These are phyloP conservation scores for Enteromius unitaeniatus DNA, from an alignment of 2,797 vertebrate species.

Conservation along the genomic window DNA sequence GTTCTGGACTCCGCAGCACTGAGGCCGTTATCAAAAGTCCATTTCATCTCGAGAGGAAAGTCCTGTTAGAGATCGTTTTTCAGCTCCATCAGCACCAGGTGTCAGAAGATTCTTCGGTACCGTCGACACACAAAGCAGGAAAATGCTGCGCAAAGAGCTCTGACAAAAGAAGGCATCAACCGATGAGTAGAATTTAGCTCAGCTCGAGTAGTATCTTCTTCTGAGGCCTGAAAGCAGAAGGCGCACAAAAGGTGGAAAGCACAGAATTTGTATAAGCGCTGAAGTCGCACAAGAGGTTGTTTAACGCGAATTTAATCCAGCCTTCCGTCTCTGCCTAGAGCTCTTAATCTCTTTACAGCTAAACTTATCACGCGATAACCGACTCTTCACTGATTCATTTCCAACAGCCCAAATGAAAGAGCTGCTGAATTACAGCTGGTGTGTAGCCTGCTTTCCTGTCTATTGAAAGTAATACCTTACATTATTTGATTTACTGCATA, in stretches of 20 bases:
- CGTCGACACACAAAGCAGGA: conserved; percentile 13
- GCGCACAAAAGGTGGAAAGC: conserved; percentile 50
- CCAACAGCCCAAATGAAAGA: conserved; percentile 71
- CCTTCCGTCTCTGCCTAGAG: conserved; percentile 69
- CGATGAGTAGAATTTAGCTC: conserved; percentile 34
- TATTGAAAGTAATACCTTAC: conserved; percentile 72
- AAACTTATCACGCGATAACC: conserved; percentile 79
- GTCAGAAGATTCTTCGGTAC: conserved; percentile 9
- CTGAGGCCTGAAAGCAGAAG: conserved; percentile 41
- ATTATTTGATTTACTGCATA: conserved; percentile 75
- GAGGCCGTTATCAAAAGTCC: conserved; percentile 55
- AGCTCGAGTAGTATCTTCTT: conserved; percentile 34
- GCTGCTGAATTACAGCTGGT: conserved; percentile 70
- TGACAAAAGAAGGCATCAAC: conserved; percentile 26
- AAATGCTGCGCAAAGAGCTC: conserved; percentile 26
- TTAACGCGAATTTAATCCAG: conserved; percentile 71
- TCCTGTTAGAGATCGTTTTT: conserved; percentile 37
- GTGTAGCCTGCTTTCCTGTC: conserved; percentile 69
- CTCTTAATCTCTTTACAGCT: conserved; percentile 77
- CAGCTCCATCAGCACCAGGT: conserved; percentile 23
- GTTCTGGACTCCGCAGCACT: conserved; percentile 25
- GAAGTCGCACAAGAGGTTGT: conserved; percentile 69
- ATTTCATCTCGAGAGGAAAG: conserved; percentile 50
- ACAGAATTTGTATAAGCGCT: conserved; percentile 60
- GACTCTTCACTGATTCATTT: conserved; percentile 74